These are phyloP conservation scores for Paramormyrops hopkinsi DNA, from an alignment of 2,797 vertebrate species.

Conservation along the genomic window DNA sequence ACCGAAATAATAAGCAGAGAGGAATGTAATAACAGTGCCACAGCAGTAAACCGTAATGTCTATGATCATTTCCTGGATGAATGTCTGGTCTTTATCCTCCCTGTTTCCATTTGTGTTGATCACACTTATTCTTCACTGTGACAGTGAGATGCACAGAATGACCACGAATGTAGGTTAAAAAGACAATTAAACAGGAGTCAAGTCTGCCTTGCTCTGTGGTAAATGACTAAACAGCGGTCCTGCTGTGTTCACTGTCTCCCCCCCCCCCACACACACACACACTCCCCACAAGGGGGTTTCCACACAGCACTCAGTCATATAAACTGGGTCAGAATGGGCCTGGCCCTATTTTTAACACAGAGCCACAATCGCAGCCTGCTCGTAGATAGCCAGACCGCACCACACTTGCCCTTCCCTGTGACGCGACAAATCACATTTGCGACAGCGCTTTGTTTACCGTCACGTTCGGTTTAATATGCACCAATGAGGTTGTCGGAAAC, in stretches of 20 bases:
- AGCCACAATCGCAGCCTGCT: conserved; percentile 51
- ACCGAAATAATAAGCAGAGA: neutral
- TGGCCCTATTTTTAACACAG: conserved; percentile 57
- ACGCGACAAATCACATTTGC: neutral
- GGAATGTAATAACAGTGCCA: neutral
- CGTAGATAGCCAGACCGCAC: conserved; percentile 35
- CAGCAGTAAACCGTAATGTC: neutral
- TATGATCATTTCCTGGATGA: neutral
- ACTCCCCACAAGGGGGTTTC: conserved; percentile 41
- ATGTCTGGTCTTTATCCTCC: neutral
- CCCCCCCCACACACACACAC: conserved; percentile 16
- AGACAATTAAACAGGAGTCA: neutral
- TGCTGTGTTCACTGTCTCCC: neutral
- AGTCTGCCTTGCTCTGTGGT: neutral
- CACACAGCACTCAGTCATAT: conserved; percentile 52
- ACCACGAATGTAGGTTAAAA: conserved; percentile 24
- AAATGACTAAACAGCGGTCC: neutral
- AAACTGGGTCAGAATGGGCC: conserved; percentile 57
- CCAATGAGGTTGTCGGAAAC: neutral
- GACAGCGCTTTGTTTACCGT: neutral
- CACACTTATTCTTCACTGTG: neutral
- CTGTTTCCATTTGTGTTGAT: neutral
- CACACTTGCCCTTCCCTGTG: neutral
- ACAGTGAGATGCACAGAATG: neutral
- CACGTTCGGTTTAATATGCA: neutral